A percentile compares a stretch with the other conserved stretches of the same genome.
These are phyloP conservation scores for Rhopalosiphum maidis DNA, from an alignment of 1,140 invertebrate species.

Conservation along the genomic window DNA sequence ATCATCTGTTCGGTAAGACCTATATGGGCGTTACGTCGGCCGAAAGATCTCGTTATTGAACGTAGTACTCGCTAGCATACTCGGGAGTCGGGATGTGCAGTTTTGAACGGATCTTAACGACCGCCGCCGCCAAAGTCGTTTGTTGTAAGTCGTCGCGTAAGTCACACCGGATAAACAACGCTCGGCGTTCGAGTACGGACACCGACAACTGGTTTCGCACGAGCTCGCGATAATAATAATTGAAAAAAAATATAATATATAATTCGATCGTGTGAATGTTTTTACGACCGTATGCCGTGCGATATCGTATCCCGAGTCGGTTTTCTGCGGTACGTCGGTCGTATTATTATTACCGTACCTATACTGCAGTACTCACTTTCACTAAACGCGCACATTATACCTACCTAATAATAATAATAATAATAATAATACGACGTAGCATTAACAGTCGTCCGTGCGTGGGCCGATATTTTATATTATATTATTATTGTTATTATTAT, in stretches of 20 bases:
- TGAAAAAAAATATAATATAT: slow-evolving; percentile 10
- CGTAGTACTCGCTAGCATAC: background rate
- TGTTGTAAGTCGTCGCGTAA: background rate
- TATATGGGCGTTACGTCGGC: background rate
- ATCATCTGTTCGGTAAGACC: background rate
- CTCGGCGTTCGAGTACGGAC: background rate
- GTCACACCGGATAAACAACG: background rate
- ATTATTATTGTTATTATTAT: no score
- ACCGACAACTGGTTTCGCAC: slow-evolving; percentile 30
- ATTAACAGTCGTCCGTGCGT: background rate
- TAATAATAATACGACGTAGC: background rate
- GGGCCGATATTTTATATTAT: background rate
- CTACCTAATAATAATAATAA: background rate
- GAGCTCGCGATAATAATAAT: background rate
- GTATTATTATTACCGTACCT: background rate
- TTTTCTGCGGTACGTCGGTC: background rate
- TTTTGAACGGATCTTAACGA: slow-evolving; percentile 12
- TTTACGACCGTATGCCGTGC: background rate
- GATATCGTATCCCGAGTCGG: background rate
- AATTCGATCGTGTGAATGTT: background rate
- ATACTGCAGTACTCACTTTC: background rate
- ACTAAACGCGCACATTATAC: background rate
- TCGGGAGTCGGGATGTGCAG: background rate
- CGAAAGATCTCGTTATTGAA: slow-evolving; percentile 8
- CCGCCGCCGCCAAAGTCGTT: slow-evolving; percentile 28